phyloP scores from a whole-genome alignment of 1,140 invertebrate species.

The Melanaphis sacchari region DNA sequence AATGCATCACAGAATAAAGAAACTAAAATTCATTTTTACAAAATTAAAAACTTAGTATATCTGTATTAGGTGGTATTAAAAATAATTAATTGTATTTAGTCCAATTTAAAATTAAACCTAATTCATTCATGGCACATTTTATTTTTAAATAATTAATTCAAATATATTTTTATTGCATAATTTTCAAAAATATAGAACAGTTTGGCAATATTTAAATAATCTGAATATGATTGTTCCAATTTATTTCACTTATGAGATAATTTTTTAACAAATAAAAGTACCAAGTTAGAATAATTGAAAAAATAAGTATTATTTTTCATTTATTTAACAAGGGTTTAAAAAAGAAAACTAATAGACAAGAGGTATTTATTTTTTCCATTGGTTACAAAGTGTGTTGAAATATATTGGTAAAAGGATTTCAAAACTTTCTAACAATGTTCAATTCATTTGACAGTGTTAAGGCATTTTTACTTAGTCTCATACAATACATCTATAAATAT shows the following conservation, averaged over 20 bases:
- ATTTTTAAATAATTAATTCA: no score
- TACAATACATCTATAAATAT: conserved; percentile 11
- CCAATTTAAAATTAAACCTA: no score
- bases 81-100: no score
- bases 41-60: no score
- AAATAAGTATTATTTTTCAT: neutral
- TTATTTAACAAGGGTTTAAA: neutral
- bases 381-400: neutral
- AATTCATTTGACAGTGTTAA: neutral
- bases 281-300: neutral
- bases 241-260: neutral
- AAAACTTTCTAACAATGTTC: neutral
- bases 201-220: no score
- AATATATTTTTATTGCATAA: no score
- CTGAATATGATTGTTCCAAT: neutral
- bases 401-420: neutral
- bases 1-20: no score
- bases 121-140: no score
- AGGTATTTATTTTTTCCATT: neutral
- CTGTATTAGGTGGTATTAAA: no score
- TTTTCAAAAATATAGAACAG: no score
- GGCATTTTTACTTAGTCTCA: neutral
- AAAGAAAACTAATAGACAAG: neutral
- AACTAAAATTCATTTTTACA: no score
- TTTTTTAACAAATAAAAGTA: neutral